phyloP scores from a whole-genome alignment of 1,140 invertebrate species.

The Pentalonia nigronervosa region DNA sequence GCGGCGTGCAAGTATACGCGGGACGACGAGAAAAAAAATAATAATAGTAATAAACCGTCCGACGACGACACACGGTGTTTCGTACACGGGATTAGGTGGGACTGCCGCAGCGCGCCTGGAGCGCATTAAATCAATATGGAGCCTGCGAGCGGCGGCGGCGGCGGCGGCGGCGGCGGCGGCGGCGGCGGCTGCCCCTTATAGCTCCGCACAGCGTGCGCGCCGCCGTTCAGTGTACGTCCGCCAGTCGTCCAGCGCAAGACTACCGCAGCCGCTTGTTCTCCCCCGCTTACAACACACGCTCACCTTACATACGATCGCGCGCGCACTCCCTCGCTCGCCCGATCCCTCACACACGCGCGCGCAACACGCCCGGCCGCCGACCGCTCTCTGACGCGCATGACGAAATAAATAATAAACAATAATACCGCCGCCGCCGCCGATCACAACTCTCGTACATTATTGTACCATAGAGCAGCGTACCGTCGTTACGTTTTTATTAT shows the following conservation, averaged over 20 bases:
- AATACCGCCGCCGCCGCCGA: not conserved
- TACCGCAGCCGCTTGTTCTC: not conserved
- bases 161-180: constrained; percentile 34
- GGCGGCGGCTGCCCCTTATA: constrained; percentile 23
- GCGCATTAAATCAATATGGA: constrained; percentile 58
- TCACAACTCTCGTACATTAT: not conserved
- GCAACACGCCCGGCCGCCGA: not conserved
- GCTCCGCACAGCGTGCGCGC: not conserved
- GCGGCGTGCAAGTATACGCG: not conserved
- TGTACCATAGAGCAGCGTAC: not conserved
- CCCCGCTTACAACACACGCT: not conserved
- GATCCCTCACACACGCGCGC: not conserved
- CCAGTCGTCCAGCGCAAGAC: constrained; percentile 26
- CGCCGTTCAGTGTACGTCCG: constrained; percentile 44
- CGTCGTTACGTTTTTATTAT: not conserved
- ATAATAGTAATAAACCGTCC: constrained; percentile 25
- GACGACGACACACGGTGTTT: constrained; percentile 43
- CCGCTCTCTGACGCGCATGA: constrained; percentile 32
- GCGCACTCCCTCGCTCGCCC: not conserved
- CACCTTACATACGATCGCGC: not conserved
- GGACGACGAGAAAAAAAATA: not conserved
- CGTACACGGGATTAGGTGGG: constrained; percentile 53
- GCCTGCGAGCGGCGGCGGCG: constrained; percentile 50
- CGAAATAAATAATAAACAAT: constrained; percentile 27
- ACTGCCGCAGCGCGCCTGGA: constrained; percentile 41